Conservation (phyloP, 92 coral and sea anemone genomes). For the Epizoanthus rinbou region DNA sequence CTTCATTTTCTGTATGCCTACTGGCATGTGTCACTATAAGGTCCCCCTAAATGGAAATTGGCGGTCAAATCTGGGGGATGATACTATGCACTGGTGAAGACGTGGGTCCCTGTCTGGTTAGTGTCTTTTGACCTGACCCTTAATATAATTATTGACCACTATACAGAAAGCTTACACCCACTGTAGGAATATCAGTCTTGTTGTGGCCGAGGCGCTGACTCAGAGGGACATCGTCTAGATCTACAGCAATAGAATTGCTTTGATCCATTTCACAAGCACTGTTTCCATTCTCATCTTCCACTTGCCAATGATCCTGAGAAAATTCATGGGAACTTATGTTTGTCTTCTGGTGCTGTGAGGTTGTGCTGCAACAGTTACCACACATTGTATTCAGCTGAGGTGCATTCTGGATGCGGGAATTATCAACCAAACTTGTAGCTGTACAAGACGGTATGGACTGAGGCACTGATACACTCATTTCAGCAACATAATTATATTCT, state of each 20-base stretch:
- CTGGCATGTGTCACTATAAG: no score
- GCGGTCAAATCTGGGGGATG: no score
- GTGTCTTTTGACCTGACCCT: no score
- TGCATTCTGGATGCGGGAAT: no score
- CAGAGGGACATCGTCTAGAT: not conserved
- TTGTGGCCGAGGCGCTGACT: not conserved
- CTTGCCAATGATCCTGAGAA: not conserved
- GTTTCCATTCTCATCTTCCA: not conserved
- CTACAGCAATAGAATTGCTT: not conserved
- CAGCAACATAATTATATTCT: not conserved
- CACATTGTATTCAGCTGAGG: no score
- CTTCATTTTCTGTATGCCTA: no score
- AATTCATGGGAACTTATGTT: not conserved
- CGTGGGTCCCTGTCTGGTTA: no score
- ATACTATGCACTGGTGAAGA: no score
- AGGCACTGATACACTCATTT: not conserved
- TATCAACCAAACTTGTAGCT: not conserved
- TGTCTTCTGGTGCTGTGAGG: not conserved
- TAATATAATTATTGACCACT: no score
- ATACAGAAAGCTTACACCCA: not conserved
- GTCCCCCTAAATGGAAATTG: no score
- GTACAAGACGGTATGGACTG: not conserved
- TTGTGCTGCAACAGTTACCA: not conserved
- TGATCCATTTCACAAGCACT: not conserved
- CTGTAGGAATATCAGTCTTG: not conserved